Conservation (phyloP, 2,888 invertebrate genomes). For the Theristus sp. region DNA sequence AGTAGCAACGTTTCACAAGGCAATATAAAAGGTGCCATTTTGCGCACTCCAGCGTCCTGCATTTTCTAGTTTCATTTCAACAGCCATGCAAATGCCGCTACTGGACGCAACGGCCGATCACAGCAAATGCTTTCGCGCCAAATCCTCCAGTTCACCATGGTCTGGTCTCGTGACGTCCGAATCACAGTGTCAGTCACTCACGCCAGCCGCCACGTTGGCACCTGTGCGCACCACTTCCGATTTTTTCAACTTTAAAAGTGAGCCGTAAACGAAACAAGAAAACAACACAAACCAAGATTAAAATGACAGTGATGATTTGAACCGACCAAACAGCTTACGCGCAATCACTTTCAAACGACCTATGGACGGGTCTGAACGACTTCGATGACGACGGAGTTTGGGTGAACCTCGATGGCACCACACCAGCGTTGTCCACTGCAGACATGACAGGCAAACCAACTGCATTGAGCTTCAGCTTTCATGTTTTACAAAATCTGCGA, state of each 20-base stretch:
- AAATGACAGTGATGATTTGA: not conserved
- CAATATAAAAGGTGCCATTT: too few relatives aligned
- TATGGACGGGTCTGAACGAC: not conserved
- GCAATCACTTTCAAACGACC: not conserved
- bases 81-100: too few relatives aligned
- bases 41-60: too few relatives aligned
- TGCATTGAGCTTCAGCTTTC: too few relatives aligned
- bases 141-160: too few relatives aligned
- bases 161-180: too few relatives aligned
- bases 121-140: not conserved
- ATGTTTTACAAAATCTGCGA: too few relatives aligned
- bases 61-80: too few relatives aligned
- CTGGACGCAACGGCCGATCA: not conserved
- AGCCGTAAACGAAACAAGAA: not conserved
- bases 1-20: too few relatives aligned
- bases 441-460: not conserved
- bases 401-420: not conserved
- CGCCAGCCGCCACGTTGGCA: not conserved
- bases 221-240: not conserved
- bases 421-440: not conserved
- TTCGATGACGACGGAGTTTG: not conserved
- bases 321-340: too few relatives aligned
- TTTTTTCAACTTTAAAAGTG: not conserved
- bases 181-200: not conserved
- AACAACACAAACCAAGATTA: not conserved